Percentiles rank a stretch among this genome's conserved stretches.
Evolutionary conservation across 2,113 vertebrate genomes (phyloP).

Genomic region (Pionites leucogaster): DNA sequence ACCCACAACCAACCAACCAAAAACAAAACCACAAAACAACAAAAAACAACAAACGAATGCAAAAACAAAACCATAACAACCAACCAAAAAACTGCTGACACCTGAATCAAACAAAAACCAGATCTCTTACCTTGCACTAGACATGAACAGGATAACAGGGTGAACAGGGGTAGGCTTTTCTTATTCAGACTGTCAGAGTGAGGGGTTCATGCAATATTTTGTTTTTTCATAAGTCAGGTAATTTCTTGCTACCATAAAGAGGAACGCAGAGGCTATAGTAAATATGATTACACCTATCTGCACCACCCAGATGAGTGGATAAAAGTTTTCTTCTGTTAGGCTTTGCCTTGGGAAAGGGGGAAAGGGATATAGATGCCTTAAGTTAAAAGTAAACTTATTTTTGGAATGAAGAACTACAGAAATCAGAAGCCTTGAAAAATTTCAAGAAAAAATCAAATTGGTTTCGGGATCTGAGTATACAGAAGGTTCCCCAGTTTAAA

Average conservation of each 20-base stretch:
- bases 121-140: neutral
- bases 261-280: neutral
- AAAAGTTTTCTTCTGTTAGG: neutral
- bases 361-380: neutral
- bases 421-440: neutral
- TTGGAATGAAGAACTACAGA: neutral
- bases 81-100: neutral
- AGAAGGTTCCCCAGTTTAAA: neutral
- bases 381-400: neutral
- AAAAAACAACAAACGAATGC: neutral
- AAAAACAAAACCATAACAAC: neutral
- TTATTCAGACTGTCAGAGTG: neutral
- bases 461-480: neutral
- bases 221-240: neutral
- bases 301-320: neutral
- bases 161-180: neutral
- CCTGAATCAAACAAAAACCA: neutral
- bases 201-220: neutral
- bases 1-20: neutral
- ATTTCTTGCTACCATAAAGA: neutral
- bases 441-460: neutral
- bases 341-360: neutral
- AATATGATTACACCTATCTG: neutral
- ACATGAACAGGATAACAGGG: neutral
- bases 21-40: neutral